Base-by-base conservation (phyloP, 2,888 invertebrate genomes). In the Sinohyriopsis cumingii region DNA sequence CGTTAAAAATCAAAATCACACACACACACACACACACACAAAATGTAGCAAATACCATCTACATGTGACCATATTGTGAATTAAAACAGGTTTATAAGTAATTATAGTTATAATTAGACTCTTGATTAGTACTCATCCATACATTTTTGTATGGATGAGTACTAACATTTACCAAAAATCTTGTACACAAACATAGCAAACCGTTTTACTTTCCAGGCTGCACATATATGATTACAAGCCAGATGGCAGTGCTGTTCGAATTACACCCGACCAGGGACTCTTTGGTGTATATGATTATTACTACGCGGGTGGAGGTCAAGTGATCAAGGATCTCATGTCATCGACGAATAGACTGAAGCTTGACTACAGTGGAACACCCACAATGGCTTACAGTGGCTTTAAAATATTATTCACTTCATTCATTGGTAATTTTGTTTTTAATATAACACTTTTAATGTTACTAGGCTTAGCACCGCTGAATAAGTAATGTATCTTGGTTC, bases 291-390 rank as follows among this genome's bases (percentile, higher is more conserved):
- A 79, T 61, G 82, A 84, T 61, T 67, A 74, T 6, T 78, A 81
- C n/a, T 79, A 77, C 53, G 75, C 71, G 59, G 75, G 75, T 18
- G 67, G 71, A 3, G 76, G 80, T 33, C 70, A 75, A 9, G 82
- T 81, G 18, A 71, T 85, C 20, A 62, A 68, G 12, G 84, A 85
- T 68, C 83, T 82, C 73, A 63, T 67, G 55, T 83, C 82, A 9
- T 71, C 78, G 18, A 70, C 72, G 9, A 79, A 78, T 66, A 72
- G 68, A 28, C 72, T 84, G 24, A 76, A 78, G 54, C 68, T 86
- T 2, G 82, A 84, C 61, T 86, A 84, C 63, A 77, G 82, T 55
- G 86, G 86, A 12, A 82, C 77, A 68, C 84, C 86, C 12, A 83
- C 83, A 0, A 68, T 79, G 7, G 76, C 77, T 3, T 81, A 83